Evolutionary conservation across 2,113 vertebrate species (phyloP), one percentile per base, ranked within the genome.

Genomic region (Gnathonemus longibarbis): DNA sequence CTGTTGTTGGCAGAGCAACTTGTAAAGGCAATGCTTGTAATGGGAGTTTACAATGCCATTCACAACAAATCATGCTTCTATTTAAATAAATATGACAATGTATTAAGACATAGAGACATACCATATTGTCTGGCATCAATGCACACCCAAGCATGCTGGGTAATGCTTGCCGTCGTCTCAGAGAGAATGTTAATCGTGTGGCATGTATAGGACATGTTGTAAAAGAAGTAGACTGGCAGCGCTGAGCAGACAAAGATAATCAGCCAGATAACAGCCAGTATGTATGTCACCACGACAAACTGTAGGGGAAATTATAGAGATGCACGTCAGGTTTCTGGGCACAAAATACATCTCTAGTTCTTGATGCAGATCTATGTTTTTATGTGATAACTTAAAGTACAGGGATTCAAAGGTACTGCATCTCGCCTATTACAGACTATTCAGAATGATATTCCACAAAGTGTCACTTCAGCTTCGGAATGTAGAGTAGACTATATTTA

Each of bases 281-380:
- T 95, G 19, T 97, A 99, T n/a, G 98, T 99, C 93, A 98, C 96
- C 89, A 98, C 96, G 94, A 99, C 97, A 93, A 99, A 98, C 98
- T 99, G 96, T 87, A 88, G 93, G 92, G 93, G 94, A 94, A 94
- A 45, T 91, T 94, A 91, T 87, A 91, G 90, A 46, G 70, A 21
- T 27, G 7, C 53, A 46, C 9, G 5, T 62, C 53, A 88, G 52
- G 35, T 46, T 24, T 24, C 83, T 11, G 45, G 45, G 42, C 83
- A 80, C 3, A 2, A 84, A 21, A 46, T 48, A 27, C 17, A 48
- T 2, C 5, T 24, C 39, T 24, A 84, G 21, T 42, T 10, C 83
- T 1, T 48, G 19, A 15, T 84, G 17, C 39, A 5, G 83, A 46
- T 21, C 83, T 84, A 21, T 84, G 42, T n/a, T n/a, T 13, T 84